phyloP scores from a whole-genome alignment of 2,888 invertebrate genomes.

The Reticulitermes lucifugus region DNA sequence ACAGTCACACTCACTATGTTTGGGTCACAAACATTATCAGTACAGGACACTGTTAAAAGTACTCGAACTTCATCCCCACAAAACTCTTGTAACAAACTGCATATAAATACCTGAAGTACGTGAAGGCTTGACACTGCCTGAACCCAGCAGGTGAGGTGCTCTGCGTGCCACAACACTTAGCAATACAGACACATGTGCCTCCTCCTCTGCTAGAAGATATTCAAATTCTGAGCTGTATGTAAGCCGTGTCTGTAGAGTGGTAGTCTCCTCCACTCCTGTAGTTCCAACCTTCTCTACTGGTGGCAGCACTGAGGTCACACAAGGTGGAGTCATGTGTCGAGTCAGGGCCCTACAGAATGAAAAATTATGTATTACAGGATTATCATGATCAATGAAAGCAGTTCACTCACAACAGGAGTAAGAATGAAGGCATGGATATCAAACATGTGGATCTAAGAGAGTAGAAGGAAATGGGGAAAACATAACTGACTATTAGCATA shows the following conservation, averaged over 20 bases:
- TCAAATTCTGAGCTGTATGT: constrained; percentile 65
- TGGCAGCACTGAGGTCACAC: constrained; percentile 42
- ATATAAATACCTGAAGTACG: constrained; percentile 63
- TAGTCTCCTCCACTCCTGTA: constrained; percentile 62
- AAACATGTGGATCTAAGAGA: not conserved
- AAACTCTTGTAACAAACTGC: no score
- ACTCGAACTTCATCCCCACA: no score
- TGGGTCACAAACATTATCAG: no score
- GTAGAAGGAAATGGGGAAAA: not conserved
- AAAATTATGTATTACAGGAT: not conserved
- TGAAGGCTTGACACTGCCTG: constrained; percentile 71
- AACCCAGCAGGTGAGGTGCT: constrained; percentile 71
- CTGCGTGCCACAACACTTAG: constrained; percentile 71
- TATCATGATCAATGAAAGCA: not conserved
- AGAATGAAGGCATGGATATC: not conserved
- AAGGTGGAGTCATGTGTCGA: constrained; percentile 75
- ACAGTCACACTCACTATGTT: no score
- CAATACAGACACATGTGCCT: constrained; percentile 73
- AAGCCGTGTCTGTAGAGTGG: constrained; percentile 53
- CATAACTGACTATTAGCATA: no score
- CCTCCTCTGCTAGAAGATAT: constrained; percentile 75
- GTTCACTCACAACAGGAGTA: not conserved
- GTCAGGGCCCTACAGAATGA: constrained; percentile 71
- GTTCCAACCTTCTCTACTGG: constrained; percentile 58
- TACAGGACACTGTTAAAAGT: no score